Evolutionary conservation across 2,113 vertebrate species (phyloP).

Genomic region (Saccopteryx leptura): DNA sequence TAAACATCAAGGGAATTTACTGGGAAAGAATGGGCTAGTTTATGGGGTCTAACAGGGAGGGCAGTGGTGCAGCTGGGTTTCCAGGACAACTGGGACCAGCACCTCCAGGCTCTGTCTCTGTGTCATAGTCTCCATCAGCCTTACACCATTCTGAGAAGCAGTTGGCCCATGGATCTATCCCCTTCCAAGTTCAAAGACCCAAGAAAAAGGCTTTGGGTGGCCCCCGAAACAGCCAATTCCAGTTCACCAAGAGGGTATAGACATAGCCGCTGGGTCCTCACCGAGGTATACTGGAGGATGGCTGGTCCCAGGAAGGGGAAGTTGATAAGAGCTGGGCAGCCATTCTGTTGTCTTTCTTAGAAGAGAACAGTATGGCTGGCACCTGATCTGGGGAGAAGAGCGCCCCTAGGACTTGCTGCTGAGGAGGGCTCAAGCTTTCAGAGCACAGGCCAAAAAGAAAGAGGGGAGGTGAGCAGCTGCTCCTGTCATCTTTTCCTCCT

Average conservation of each 20-base stretch:
- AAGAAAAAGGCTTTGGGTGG: neutral
- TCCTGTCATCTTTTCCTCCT: fast-evolving
- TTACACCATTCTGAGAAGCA: neutral
- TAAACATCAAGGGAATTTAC: neutral
- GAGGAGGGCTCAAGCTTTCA: neutral
- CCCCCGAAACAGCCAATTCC: neutral
- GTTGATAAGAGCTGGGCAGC: neutral
- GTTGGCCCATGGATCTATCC: too few relatives aligned
- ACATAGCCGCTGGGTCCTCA: neutral
- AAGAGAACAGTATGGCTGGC: neutral
- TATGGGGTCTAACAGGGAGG: neutral
- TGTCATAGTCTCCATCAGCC: fast-evolving
- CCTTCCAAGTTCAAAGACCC: neutral
- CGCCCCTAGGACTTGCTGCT: neutral
- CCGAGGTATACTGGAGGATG: neutral
- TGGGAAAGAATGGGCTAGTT: neutral
- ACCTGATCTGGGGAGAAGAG: neutral
- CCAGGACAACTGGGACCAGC: neutral
- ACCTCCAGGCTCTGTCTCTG: neutral
- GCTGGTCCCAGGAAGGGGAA: neutral
- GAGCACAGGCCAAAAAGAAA: neutral
- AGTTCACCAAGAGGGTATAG: neutral
- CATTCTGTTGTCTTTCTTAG: neutral
- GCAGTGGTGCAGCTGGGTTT: neutral
- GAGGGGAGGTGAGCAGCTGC: neutral